phyloP scores from a whole-genome alignment of 2,797 vertebrate species.

The Propithecus perrieri region DNA sequence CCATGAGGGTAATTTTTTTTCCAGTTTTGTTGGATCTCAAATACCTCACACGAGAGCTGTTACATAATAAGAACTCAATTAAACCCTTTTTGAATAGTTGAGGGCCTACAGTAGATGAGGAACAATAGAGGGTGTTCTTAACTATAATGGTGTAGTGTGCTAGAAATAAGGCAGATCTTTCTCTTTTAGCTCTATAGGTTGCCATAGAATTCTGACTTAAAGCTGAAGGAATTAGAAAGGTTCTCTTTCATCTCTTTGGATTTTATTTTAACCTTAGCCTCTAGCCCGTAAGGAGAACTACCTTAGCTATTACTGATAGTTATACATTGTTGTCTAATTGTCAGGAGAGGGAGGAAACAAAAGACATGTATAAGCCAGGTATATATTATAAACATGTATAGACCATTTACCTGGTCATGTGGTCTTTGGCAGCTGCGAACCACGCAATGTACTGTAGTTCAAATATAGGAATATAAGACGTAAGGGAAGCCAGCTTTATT shows the following conservation, averaged over 20 bases:
- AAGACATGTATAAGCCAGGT: neutral
- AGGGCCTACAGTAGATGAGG: neutral
- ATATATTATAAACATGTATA: neutral
- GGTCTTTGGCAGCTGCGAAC: neutral
- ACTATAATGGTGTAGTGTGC: neutral
- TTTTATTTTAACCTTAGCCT: neutral
- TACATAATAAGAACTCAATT: neutral
- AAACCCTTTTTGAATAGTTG: neutral
- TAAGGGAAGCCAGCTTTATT: neutral
- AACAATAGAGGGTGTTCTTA: neutral
- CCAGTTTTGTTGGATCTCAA: neutral
- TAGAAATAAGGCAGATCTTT: neutral
- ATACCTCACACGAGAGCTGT: neutral
- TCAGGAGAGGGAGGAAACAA: neutral
- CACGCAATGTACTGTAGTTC: neutral
- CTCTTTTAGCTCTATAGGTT: neutral
- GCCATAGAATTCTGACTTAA: neutral
- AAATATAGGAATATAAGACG: neutral
- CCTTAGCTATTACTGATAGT: neutral
- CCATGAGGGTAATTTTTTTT: neutral
- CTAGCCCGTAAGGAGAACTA: neutral
- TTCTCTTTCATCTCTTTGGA: neutral
- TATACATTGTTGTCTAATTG: neutral
- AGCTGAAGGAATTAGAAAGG: neutral
- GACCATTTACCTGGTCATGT: neutral